Percentiles rank a stretch among this genome's conserved stretches.
These are phyloP conservation scores for Eudasyphora cyanicolor DNA, from an alignment of 2,888 invertebrate genomes.

Conservation along the genomic window DNA sequence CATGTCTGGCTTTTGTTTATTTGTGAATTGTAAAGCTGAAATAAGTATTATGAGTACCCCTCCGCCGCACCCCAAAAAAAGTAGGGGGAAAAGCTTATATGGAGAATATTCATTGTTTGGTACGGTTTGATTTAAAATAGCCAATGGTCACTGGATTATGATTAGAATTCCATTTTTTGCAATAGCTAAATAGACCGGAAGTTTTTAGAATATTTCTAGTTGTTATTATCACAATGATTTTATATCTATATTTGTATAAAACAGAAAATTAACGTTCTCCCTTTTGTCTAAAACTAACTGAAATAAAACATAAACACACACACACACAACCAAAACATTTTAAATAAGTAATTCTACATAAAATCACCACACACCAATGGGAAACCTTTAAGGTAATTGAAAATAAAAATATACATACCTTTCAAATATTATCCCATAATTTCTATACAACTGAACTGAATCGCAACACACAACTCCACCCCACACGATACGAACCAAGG, in stretches of 20 bases:
- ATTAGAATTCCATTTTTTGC: too few relatives aligned
- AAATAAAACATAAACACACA: neutral
- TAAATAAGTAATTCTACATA: neutral
- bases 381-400: conserved; percentile 49
- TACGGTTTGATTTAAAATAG: too few relatives aligned
- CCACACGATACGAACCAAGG: neutral
- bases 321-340: neutral
- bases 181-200: too few relatives aligned
- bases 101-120: too few relatives aligned
- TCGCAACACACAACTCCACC: neutral
- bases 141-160: too few relatives aligned
- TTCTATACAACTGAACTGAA: neutral
- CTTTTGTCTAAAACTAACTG: too few relatives aligned
- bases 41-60: neutral
- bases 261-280: too few relatives aligned
- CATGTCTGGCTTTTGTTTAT: conserved; percentile 3
- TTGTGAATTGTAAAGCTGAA: neutral
- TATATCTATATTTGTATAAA: too few relatives aligned
- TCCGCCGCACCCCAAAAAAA: neutral
- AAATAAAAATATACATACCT: conserved; percentile 43
- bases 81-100: neutral
- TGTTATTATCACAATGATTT: too few relatives aligned
- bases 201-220: too few relatives aligned
- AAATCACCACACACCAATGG: neutral
- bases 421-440: conserved; percentile 31